A percentile compares a stretch with the other conserved stretches of the same genome.
Conservation (phyloP, 2,113 vertebrate species). For the Daphoenositta chrysoptera region DNA sequence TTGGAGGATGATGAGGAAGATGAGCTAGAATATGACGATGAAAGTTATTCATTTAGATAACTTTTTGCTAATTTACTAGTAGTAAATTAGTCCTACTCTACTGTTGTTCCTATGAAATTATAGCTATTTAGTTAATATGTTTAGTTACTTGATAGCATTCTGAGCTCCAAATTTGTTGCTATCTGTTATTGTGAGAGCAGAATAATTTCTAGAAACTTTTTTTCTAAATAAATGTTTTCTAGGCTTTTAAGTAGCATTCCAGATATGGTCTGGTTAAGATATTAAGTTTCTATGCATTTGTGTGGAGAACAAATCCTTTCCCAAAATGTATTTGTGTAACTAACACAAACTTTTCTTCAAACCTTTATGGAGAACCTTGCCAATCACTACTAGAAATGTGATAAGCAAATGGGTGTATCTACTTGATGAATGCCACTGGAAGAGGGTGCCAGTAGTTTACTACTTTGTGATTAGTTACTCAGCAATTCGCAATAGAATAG, state of each 20-base stretch:
- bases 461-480: neutral
- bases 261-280: neutral
- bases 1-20: constrained; percentile 82
- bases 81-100: neutral
- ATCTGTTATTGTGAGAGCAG: neutral
- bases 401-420: neutral
- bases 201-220: neutral
- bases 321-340: neutral
- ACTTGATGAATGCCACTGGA: neutral
- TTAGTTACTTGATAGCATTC: neutral
- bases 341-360: neutral
- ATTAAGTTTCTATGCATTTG: neutral
- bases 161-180: neutral
- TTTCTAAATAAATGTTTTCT: neutral
- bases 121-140: neutral
- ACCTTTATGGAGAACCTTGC: neutral
- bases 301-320: neutral
- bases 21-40: constrained; percentile 91
- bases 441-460: neutral
- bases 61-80: neutral
- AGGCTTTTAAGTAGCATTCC: neutral
- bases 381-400: neutral
- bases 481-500: neutral
- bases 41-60: constrained; percentile 84
- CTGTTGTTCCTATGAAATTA: neutral